Conservation (phyloP, 2,797 vertebrate genomes). For the Apodemus agrarius region DNA sequence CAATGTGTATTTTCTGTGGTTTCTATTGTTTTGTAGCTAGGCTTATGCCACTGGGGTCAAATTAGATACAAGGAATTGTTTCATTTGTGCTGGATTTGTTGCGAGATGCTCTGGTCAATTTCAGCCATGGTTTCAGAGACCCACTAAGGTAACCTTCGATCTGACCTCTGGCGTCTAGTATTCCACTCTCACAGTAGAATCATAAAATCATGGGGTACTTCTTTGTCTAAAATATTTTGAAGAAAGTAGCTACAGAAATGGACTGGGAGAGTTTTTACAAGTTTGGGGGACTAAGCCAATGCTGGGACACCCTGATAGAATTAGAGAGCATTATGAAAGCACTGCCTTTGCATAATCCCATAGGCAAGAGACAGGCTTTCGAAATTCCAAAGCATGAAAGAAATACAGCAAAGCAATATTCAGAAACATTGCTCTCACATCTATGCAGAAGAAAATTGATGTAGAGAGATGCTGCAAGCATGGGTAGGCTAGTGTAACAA, state of each 20-base stretch:
- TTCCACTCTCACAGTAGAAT: slow-evolving; percentile 20
- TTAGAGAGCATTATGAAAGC: not conserved
- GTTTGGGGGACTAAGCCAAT: not conserved
- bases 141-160: not conserved
- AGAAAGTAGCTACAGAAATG: not conserved
- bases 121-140: not conserved
- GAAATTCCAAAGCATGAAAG: slow-evolving; percentile 33
- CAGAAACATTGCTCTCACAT: not conserved
- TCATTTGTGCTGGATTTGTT: not conserved
- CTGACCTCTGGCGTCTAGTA: slow-evolving; percentile 10
- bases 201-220: slow-evolving; percentile 29
- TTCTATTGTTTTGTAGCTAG: not conserved
- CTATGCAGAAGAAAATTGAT: not conserved
- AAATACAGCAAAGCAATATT: not conserved
- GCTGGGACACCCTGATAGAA: slow-evolving; percentile 22
- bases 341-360: slow-evolving; percentile 35
- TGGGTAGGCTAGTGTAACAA: not conserved
- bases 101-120: not conserved
- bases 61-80: not conserved
- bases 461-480: not conserved
- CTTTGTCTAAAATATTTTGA: slow-evolving; percentile 43
- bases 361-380: not conserved
- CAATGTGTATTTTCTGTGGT: not conserved
- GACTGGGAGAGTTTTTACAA: not conserved
- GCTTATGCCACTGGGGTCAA: not conserved